Evolutionary conservation across 2,888 invertebrate species (phyloP), one percentile per base, ranked within the genome.

Genomic region (Spodoptera exigua): DNA sequence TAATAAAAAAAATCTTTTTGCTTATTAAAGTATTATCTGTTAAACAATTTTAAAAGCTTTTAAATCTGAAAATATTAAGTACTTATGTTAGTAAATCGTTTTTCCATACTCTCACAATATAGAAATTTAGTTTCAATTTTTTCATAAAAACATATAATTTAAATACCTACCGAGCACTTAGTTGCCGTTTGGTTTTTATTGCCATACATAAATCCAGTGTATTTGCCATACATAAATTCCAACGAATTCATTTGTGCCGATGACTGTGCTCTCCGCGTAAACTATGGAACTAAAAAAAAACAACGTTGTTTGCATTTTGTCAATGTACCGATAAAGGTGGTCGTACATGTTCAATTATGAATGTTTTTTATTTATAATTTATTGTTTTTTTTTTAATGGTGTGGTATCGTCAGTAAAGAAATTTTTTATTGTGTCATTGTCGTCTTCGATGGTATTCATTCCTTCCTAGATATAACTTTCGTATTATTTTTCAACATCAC

Each of bases 191-290:
- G 55, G 11, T 51, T 65, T 67, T 71, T 71, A 67, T 65, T 40
- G 58, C 40, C 39, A 57, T 48, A 52, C 66, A 71, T 65, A 67
- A 67, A 66, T 71, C 66, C 69, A 63, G 49, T 45, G 32, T 48
- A 40, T 63, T 65, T 44, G 58, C 51, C 51, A 44, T 16, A 66
- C 67, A 67, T 65, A 67, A 67, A 71, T 71, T 71, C 51, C 39
- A 57, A 34, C 40, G 47, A 67, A 61, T 67, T 72, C 54, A 72
- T 76, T 76, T 72, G 54, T 52, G 48, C 53, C 46, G 54, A 60
- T 76, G 68, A 27, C 35, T 51, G 34, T 53, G 53, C 54, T 52
- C 64, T 48, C 43, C 58, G 36, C 41, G 59, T 53, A 58, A 63
- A 68, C 44, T 58, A 40, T 58, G 45, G 27, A 32, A 43, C 17